phyloP scores from a whole-genome alignment of 2,888 invertebrate species.

The Philereme vetulata region DNA sequence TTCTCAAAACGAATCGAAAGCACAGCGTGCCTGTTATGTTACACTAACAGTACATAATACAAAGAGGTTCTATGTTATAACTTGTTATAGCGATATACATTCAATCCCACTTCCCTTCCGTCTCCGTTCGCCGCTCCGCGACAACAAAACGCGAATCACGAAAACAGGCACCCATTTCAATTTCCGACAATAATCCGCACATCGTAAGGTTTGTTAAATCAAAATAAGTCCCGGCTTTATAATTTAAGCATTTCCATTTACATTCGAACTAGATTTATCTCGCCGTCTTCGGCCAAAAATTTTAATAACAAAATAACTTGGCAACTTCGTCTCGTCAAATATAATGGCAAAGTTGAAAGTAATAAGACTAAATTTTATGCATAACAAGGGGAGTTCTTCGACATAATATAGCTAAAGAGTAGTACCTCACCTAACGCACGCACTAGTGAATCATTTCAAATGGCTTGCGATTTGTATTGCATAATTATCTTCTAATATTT shows the following conservation, averaged over 20 bases:
- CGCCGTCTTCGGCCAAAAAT: constrained; percentile 73
- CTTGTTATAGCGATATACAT: background rate
- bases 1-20: background rate
- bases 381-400: constrained; percentile 75
- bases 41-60: background rate
- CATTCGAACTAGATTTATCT: constrained; percentile 75
- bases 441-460: background rate
- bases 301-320: constrained; percentile 84
- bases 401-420: constrained; percentile 10
- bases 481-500: too few species aligned
- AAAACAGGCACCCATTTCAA: constrained; percentile 52
- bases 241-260: constrained; percentile 78
- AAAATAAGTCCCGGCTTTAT: constrained; percentile 78
- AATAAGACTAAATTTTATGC: constrained; percentile 84
- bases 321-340: constrained; percentile 80
- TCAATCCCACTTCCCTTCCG: constrained; percentile 10
- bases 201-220: constrained; percentile 77
- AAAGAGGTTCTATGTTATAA: background rate
- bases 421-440: constrained; percentile 23
- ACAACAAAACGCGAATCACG: constrained; percentile 58
- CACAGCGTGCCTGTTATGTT: background rate
- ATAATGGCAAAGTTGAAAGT: constrained; percentile 82
- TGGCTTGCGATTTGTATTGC: background rate
- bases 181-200: constrained; percentile 73
- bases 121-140: constrained; percentile 14